These are phyloP conservation scores for Caenorhabditis zanzibari DNA, from an alignment of 2,888 invertebrate genomes.

Conservation along the genomic window DNA sequence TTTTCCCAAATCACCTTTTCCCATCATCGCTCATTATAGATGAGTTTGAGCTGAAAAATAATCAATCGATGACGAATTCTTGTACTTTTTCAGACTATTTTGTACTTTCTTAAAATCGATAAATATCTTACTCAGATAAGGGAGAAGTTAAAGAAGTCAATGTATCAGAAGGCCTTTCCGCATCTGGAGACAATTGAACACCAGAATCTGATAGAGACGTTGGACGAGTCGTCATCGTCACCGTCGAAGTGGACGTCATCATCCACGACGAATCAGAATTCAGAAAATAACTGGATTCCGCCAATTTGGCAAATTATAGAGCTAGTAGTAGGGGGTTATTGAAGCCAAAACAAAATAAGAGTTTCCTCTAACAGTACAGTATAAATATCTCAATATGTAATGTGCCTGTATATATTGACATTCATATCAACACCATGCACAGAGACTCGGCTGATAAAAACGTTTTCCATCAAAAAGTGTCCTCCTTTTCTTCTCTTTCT, in stretches of 20 bases:
- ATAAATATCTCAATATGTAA: conserved; percentile 49
- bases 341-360: not conserved
- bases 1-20: conserved; percentile 27
- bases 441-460: conserved; percentile 46
- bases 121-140: conserved; percentile 25
- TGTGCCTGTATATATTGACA: conserved; percentile 53
- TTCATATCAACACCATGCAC: conserved; percentile 42
- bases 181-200: conserved; percentile 42
- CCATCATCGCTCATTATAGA: conserved; percentile 43
- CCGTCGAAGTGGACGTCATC: conserved; percentile 26
- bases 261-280: conserved; percentile 32
- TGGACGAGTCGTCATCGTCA: conserved; percentile 49
- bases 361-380: conserved; percentile 4
- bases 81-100: not conserved
- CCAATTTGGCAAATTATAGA: conserved; percentile 20
- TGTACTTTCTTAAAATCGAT: not conserved
- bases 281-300: conserved; percentile 22
- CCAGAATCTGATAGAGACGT: conserved; percentile 55
- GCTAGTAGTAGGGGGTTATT: not conserved
- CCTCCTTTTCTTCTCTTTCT: conserved; percentile 6
- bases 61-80: not conserved
- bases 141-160: conserved; percentile 27
- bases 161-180: conserved; percentile 12
- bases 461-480: conserved; percentile 28
- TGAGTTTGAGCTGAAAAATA: conserved; percentile 29